Percentiles rank a stretch among this genome's conserved stretches.
Conservation (phyloP, 2,113 vertebrate genomes). For the Neopipo cinnamomea region DNA sequence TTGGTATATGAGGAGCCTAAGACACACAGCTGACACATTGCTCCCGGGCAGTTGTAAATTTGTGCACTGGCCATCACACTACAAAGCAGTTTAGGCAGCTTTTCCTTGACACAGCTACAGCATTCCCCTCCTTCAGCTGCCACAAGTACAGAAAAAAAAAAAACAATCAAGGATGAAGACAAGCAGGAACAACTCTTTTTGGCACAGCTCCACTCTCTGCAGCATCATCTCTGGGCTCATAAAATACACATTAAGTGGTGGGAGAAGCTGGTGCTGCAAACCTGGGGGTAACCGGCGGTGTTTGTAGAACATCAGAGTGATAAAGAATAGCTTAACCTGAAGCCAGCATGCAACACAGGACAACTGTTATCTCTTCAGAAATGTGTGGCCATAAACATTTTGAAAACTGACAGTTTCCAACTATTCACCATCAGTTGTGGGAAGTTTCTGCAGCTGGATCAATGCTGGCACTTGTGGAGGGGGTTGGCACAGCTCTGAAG, state of each 20-base stretch:
- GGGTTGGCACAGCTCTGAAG: neutral
- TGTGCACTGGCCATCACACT: neutral
- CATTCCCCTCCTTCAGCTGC: neutral
- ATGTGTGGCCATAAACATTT: neutral
- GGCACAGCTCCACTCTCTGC: neutral
- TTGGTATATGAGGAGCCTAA: neutral
- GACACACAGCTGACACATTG: neutral
- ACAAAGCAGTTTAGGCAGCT: neutral
- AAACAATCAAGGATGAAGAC: neutral
- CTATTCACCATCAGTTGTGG: neutral
- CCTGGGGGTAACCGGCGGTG: neutral
- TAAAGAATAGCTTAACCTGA: constrained; percentile 24
- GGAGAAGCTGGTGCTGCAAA: neutral
- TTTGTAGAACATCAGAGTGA: neutral
- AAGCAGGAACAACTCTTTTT: constrained; percentile 28
- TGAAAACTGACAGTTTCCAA: neutral
- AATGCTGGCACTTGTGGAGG: neutral
- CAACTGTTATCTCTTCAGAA: neutral
- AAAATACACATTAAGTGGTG: constrained; percentile 31
- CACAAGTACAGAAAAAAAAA: neutral
- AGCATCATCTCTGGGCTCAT: neutral
- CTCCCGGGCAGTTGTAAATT: neutral
- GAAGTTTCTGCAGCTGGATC: neutral
- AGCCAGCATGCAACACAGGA: neutral
- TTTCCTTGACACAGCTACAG: neutral